Percentiles rank a stretch among this genome's conserved stretches.
These are phyloP conservation scores for Tetragonula clypearis DNA, from an alignment of 1,140 invertebrate genomes.

Conservation along the genomic window DNA sequence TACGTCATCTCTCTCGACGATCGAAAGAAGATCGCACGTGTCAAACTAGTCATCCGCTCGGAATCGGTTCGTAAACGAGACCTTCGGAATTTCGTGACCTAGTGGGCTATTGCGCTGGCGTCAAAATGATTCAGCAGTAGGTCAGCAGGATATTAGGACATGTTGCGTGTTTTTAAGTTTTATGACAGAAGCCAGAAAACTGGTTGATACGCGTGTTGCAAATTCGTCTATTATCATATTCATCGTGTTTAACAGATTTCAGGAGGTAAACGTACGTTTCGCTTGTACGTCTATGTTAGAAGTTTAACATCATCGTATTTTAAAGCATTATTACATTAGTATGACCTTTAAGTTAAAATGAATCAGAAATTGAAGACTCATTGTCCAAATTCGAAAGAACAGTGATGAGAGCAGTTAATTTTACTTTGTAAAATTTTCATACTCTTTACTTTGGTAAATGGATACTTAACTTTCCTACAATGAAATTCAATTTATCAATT, in stretches of 20 bases:
- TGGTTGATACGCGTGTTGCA: not conserved
- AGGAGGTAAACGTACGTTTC: not conserved
- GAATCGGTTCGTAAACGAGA: conserved; percentile 1
- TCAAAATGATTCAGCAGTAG: not conserved
- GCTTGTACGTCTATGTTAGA: too few relatives aligned
- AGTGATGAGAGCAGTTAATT: too few relatives aligned
- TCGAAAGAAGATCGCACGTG: conserved; percentile 30
- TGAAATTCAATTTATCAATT: not conserved
- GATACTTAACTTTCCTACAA: not conserved
- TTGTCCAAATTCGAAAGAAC: too few relatives aligned
- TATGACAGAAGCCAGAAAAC: too few relatives aligned
- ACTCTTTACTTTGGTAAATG: not conserved
- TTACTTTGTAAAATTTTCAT: not conserved
- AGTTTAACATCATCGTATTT: too few relatives aligned
- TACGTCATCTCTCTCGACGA: conserved; percentile 42
- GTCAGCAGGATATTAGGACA: not conserved
- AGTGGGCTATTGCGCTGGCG: not conserved
- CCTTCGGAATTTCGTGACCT: not conserved
- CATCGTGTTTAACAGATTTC: not conserved
- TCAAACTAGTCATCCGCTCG: conserved; percentile 19
- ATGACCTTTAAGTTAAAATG: too few relatives aligned
- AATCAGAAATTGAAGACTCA: too few relatives aligned
- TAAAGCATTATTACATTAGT: too few relatives aligned
- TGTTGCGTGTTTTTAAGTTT: not conserved
- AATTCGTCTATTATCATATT: not conserved